Evolutionary conservation across 1,140 invertebrate species (phyloP), one percentile per base, ranked within the genome.

Genomic region (Atta texana): DNA sequence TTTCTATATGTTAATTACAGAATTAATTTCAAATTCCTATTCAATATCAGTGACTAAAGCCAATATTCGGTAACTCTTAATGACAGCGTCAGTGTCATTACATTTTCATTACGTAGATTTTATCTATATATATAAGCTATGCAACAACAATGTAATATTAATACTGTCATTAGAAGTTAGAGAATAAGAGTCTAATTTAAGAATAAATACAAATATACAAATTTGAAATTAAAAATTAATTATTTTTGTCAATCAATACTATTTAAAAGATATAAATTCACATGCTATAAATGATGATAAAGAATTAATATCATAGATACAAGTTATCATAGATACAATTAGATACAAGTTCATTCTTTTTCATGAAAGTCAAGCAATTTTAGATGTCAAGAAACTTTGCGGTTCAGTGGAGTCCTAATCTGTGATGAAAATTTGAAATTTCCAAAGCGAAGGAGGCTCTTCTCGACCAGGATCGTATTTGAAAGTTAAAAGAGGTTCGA

Each of bases 401-500:
- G 31, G 10, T 18, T 57, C 14, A 21, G 14, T 49, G 31, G 14
- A 51, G 28, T 1, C 63, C 14, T 74, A 74, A 84, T 84, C 53
- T 61, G 14, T 7, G 61, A 78, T 55, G 34, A 78, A 55, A 85
- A 78, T 77, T 14, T 34, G 49, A 78, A 78, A 78, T 85, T 78
- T 78, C 51, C 24, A 78, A 57, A 57, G 61, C 44, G n/a, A 44
- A 34, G n/a, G 51, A 75, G 76, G 16, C 34, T 21, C 28, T 28
- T 10, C 10, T 16, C 59, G 5, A 3, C 34, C 16, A 31, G 16
- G 34, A 2, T 10, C 7, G 28, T 53, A 90, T 90, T 77, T 90
- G 90, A 90, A 92, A 92, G 88, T 90, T 90, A 91, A 92, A 92
- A 82, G 28, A 86, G 63, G 21, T 51, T 85, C 53, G 44, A 86